Conservation (phyloP, 2,113 vertebrate species). For the Gymnocephalus cernua region DNA sequence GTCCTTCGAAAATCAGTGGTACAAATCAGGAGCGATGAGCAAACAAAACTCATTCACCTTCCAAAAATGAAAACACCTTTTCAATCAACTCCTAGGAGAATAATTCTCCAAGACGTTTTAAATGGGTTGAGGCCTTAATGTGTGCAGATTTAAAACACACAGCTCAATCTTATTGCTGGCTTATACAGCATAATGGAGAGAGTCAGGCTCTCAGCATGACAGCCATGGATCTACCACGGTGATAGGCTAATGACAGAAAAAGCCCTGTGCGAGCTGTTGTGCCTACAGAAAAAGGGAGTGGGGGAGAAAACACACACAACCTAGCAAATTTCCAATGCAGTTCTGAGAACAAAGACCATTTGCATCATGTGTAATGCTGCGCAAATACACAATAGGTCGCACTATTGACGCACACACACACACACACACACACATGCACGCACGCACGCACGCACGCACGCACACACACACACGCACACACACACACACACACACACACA, state of each 20-base stretch:
- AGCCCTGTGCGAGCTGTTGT: slow-evolving; percentile 66
- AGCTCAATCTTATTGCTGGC: slow-evolving; percentile 53
- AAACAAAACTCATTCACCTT: slow-evolving; percentile 50
- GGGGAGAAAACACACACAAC: slow-evolving; percentile 17
- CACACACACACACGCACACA: no score
- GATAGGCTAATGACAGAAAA: slow-evolving; percentile 76
- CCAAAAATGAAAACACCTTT: slow-evolving; percentile 53
- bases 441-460: no score
- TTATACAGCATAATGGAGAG: slow-evolving; percentile 68
- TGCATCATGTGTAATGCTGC: slow-evolving; percentile 42
- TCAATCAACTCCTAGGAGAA: slow-evolving; percentile 50
- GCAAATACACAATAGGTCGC: slow-evolving; percentile 41
- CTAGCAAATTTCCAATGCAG: slow-evolving; percentile 57
- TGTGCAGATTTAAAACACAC: slow-evolving; percentile 56
- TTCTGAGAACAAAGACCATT: slow-evolving; percentile 34
- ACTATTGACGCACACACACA: slow-evolving; percentile 39
- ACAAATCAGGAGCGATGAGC: slow-evolving; percentile 33
- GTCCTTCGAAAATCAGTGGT: slow-evolving; percentile 38
- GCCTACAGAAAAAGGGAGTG: slow-evolving; percentile 31
- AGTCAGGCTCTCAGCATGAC: slow-evolving; percentile 62
- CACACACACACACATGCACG: slow-evolving; percentile 7
- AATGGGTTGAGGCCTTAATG: slow-evolving; percentile 53
- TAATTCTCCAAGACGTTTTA: slow-evolving; percentile 45
- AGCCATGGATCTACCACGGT: slow-evolving; percentile 59
- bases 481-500: no score